Evolutionary conservation across 1,140 invertebrate genomes (phyloP), one percentile per base, ranked within the genome.

Genomic region (Tetraneura akinire): DNA sequence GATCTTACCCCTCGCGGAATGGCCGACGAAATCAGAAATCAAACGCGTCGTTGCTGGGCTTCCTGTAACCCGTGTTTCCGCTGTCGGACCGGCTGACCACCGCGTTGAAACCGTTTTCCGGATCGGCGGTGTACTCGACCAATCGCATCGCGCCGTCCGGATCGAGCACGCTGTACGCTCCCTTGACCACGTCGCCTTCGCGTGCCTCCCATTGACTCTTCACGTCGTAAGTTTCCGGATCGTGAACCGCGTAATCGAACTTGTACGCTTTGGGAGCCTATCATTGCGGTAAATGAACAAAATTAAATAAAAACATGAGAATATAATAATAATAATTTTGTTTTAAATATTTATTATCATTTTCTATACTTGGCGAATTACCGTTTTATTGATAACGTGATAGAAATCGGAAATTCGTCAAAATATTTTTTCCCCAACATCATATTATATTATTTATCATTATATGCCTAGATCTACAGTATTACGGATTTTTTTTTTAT

Each of bases 241-340:
- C 89, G 82, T 87, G 86, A 3, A 90, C 88, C 5, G 86, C 86
- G 84, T 90, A 90, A 80, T 88, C 87, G 84, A 86, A 90, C 49
- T 86, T 85, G 82, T 90, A 90, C 21, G 86, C 85, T 26, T 86
- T 85, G 66, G 84, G 83, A 13, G 82, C 85, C 83, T 84, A 80
- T 29, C 14, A 81, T n/a, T n/a, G n/a, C n/a, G n/a, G n/a, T n/a
- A n/a, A n/a, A n/a, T n/a, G n/a, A n/a, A n/a, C n/a, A n/a, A n/a
- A n/a, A n/a, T n/a, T n/a, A n/a, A n/a, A n/a, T n/a, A n/a, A n/a
- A n/a, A n/a, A n/a, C n/a, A n/a, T n/a, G n/a, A n/a, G n/a, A n/a
- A n/a, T n/a, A n/a, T n/a, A n/a, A n/a, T n/a, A n/a, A n/a, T n/a
- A n/a, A n/a, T n/a, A n/a, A n/a, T n/a, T n/a, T n/a, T n/a, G n/a